Base-by-base conservation (phyloP, 1,140 invertebrate species). In the Ephestia elutella region DNA sequence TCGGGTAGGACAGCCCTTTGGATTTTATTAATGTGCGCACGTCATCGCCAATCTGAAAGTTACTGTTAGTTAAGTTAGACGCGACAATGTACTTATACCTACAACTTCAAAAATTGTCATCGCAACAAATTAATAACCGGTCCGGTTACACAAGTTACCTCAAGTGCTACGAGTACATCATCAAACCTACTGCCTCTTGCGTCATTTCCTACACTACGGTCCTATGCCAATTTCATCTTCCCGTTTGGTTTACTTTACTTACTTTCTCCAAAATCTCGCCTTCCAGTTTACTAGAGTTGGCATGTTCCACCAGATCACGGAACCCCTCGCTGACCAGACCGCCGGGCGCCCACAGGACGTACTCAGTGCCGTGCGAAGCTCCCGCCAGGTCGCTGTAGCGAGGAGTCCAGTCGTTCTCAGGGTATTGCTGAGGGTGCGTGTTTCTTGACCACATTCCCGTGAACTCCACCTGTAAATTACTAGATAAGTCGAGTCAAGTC, bases 371-470 rank as follows among this genome's bases (percentile, higher is more conserved):
- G 25, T 87, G 85, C 0, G 82, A 86, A 0, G 82, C 82, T 9
- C 85, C 82, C 0, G 81, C 78, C 13, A 87, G 20, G 50, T 85
- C 78, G 49, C 85, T 86, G 54, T 74, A 86, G 5, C 62, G 54
- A 8, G 82, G 81, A 9, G 73, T 28, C 80, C 80, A 83, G 21
- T 85, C 82, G 38, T 86, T 87, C 53, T 87, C 85, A 3, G 85
- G 85, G 30, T 75, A 87, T 0, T 77, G 44, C 5, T 64, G 68
- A 3, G 82, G 82, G 58, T 87, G 85, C 0, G 82, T 87, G 50
- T 87, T 78, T 11, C 85, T 66, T 0, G 85, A 87, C 85, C 85
- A 87, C 25, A 82, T 76, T 15, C 85, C 85, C 10, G 73, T 80
- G 56, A 85, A 85, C 7, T 68, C 63, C 30, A 86, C 49, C 83